Evolutionary conservation across 2,888 invertebrate genomes (phyloP).

Genomic region (Mylabris sibirica): DNA sequence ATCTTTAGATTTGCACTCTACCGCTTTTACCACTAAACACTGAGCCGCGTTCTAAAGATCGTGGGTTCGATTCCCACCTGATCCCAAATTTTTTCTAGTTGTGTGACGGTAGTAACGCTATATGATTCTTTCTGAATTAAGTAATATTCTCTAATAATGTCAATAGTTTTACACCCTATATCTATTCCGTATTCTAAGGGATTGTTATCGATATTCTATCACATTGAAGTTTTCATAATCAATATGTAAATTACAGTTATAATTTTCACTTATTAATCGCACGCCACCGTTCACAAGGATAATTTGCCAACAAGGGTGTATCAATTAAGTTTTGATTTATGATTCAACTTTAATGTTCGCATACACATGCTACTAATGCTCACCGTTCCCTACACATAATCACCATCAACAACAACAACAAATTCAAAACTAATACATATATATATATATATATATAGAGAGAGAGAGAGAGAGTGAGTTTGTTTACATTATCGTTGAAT

Average conservation of each 20-base stretch:
- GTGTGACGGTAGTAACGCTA: no score
- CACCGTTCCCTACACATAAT: slow-evolving; percentile 17
- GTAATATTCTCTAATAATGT: no score
- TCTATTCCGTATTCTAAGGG: not conserved
- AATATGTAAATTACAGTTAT: slow-evolving; percentile 37
- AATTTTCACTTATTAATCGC: slow-evolving; percentile 43
- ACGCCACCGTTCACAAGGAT: slow-evolving; percentile 40
- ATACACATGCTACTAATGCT: slow-evolving; percentile 38
- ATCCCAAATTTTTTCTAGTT: no score
- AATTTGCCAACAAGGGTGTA: slow-evolving; percentile 49
- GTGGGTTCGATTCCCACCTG: no score
- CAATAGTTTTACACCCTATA: no score
- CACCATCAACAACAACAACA: slow-evolving; percentile 29
- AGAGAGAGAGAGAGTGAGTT: no score
- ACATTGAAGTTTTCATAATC: slow-evolving; percentile 21
- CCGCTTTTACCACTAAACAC: no score
- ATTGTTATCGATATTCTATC: not conserved
- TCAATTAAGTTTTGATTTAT: slow-evolving; percentile 48
- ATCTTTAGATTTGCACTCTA: no score
- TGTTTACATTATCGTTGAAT: slow-evolving; percentile 33
- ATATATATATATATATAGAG: no score
- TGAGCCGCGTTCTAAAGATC: no score
- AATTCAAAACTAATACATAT: not conserved
- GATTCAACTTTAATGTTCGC: slow-evolving; percentile 36
- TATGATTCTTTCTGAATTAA: no score